Base-by-base conservation (phyloP, 2,797 vertebrate genomes). In the Acrocephalus scirpaceus region DNA sequence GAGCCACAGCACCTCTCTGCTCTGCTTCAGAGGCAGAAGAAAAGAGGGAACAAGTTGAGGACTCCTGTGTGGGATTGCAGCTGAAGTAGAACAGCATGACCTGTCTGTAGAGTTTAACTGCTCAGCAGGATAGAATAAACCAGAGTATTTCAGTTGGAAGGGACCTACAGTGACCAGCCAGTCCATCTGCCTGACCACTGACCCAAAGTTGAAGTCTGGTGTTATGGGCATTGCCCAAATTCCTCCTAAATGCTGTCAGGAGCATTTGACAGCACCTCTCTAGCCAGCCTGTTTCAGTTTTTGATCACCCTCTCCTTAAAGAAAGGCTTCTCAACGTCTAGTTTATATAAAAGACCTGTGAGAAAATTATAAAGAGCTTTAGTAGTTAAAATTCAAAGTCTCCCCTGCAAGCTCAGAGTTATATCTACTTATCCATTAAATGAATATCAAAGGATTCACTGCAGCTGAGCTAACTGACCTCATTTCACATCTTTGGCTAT, bases 371-470 rank as follows among this genome's bases (percentile, higher is more conserved):
- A 48, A 92, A 93, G 62, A 90, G 88, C 79, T 92, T 92, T 83
- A 76, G 71, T 21, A 94, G 90, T 92, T 92, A 92, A 94, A 93
- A 93, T 90, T 94, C 95, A 88, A 95, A 95, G 73, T 80, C 88
- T 87, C 26, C 21, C 25, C 66, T 66, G 75, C 48, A 64, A 91
- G 88, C 88, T 93, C 88, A 82, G 67, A 94, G 60, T 92, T 95
- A 82, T 92, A 95, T 80, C 96, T 95, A 82, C 93, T 95, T 95
- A 94, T 57, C 72, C 88, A 90, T 93, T 96, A 93, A 96, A 95
- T 56, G 75, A 96, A 93, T 95, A 96, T 95, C 89, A 93, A 95
- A 97, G 86, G 89, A 90, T 79, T 94, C 92, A 66, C 50, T 74
- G 69, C 69, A 91, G 79, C 93, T 74, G 53, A 77, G 84, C 56